phyloP scores from a whole-genome alignment of 2,797 vertebrate species.

The Alca torda region DNA sequence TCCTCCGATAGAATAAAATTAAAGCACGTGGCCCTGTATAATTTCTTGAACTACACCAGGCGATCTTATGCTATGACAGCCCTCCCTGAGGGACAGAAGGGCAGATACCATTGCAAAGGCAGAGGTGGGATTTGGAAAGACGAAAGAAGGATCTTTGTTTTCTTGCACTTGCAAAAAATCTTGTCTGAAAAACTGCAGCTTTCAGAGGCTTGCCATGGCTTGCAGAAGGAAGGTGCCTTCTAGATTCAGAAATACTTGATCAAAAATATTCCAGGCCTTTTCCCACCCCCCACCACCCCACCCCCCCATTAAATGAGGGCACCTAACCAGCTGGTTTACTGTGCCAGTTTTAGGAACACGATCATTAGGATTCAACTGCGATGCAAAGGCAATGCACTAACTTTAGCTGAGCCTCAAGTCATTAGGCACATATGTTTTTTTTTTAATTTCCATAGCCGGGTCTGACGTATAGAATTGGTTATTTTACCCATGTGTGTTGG shows the following conservation, averaged over 20 bases:
- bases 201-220: neutral
- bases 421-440: slow-evolving; percentile 10
- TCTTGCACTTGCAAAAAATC: neutral
- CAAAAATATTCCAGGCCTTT: neutral
- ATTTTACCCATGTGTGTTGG: neutral
- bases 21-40: fast-evolving
- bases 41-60: neutral
- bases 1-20: neutral
- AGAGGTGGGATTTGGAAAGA: neutral
- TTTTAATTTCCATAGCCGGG: neutral
- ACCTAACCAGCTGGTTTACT: neutral
- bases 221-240: neutral
- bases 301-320: neutral
- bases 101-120: neutral
- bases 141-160: neutral
- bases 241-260: neutral
- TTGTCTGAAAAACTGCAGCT: neutral
- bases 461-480: slow-evolving; percentile 24
- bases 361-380: slow-evolving; percentile 38
- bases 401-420: slow-evolving; percentile 4
- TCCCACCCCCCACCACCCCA: no score
- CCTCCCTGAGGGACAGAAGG: neutral
- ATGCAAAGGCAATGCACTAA: slow-evolving; percentile 16
- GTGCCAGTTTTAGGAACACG: neutral
- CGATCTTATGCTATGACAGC: neutral